These are phyloP conservation scores for Calliopum simillimum DNA, from an alignment of 2,888 invertebrate species.

Conservation along the genomic window DNA sequence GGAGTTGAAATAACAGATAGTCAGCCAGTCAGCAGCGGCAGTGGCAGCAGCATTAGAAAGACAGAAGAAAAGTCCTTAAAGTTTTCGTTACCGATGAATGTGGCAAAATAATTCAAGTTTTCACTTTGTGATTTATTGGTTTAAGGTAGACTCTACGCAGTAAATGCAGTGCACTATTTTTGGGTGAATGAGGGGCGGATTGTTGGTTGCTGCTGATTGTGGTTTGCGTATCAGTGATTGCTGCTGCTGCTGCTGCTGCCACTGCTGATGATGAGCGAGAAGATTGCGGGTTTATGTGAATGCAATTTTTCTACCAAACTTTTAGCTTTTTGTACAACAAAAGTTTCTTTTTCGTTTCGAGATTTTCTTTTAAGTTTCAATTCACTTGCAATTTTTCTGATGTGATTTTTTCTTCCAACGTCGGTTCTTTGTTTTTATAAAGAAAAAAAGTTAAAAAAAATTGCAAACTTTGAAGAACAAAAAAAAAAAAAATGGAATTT, in stretches of 20 bases:
- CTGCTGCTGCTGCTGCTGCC: too few relatives aligned
- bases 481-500: not conserved
- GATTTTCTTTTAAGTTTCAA: constrained; percentile 34
- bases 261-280: too few relatives aligned
- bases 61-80: constrained; percentile 57
- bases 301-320: not conserved
- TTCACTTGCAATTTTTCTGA: constrained; percentile 30
- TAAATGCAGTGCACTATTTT: constrained; percentile 59
- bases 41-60: constrained; percentile 44
- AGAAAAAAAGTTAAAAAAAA: too few relatives aligned
- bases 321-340: constrained; percentile 30
- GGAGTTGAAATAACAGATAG: constrained; percentile 19
- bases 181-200: not conserved
- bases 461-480: not conserved
- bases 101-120: constrained; percentile 57
- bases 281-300: not conserved
- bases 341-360: constrained; percentile 39
- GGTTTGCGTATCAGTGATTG: too few relatives aligned
- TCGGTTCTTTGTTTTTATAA: not conserved
- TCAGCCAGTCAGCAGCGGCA: not conserved
- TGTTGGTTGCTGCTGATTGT: not conserved
- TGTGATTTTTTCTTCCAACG: constrained; percentile 19
- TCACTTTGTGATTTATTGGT: constrained; percentile 62
- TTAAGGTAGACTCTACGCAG: constrained; percentile 48
- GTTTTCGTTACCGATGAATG: constrained; percentile 44